Evolutionary conservation across 2,888 invertebrate species (phyloP).

Genomic region (Galeruca laticollis): DNA sequence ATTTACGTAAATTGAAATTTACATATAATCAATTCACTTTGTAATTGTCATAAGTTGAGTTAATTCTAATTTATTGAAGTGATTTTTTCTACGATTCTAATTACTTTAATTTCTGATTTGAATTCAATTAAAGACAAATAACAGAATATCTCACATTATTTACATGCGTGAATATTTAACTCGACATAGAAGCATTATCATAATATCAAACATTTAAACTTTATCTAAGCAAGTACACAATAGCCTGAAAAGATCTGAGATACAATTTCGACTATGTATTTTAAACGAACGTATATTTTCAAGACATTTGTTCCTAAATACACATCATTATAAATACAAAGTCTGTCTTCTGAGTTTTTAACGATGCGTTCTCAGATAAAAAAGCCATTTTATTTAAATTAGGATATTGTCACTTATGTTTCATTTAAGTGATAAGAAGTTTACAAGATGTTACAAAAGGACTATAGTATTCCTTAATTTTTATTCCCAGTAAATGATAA

Average conservation of each 20-base stretch:
- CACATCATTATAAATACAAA: constrained; percentile 6
- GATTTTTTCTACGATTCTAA: no score
- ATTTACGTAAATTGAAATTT: no score
- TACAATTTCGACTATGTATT: constrained; percentile 15
- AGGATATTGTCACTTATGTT: background rate
- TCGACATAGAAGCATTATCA: no score
- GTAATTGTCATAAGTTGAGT: no score
- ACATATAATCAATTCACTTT: no score
- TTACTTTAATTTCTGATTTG: no score
- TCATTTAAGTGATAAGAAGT: background rate
- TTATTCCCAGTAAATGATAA: background rate
- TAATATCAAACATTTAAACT: background rate
- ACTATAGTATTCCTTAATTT: background rate
- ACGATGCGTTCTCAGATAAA: constrained; percentile 1
- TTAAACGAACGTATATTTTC: constrained; percentile 1
- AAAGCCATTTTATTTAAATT: background rate
- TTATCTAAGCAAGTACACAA: background rate
- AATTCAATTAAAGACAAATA: no score
- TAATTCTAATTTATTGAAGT: no score
- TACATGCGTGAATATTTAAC: no score
- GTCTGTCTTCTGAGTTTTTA: constrained; percentile 7
- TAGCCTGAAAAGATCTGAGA: background rate
- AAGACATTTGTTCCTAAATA: background rate
- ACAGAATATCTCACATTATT: no score
- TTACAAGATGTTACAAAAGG: no score